Evolutionary conservation across 2,888 invertebrate genomes (phyloP).

Genomic region (Tiliacea aurago): DNA sequence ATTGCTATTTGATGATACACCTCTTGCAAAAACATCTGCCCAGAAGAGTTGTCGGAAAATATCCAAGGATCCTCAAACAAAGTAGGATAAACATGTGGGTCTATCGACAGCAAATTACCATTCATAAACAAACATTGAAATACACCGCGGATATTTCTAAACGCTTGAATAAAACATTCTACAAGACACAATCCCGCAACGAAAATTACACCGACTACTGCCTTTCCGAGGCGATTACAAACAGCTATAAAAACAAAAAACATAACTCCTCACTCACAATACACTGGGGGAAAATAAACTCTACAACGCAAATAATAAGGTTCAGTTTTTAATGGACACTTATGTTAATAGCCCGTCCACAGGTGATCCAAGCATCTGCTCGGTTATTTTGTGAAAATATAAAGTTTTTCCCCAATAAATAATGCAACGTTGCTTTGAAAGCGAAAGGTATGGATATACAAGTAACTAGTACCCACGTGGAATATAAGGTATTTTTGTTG

Average conservation of each 20-base stretch:
- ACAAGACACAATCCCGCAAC: conserved; percentile 76
- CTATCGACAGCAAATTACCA: conserved; percentile 69
- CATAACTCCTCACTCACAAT: conserved; percentile 62
- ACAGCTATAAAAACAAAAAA: conserved; percentile 81
- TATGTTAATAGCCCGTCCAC: conserved; percentile 80
- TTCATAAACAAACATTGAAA: conserved; percentile 77
- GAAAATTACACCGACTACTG: conserved; percentile 76
- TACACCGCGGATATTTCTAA: conserved; percentile 72
- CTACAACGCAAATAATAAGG: conserved; percentile 68
- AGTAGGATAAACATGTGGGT: conserved; percentile 42
- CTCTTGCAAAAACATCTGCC: conserved; percentile 28
- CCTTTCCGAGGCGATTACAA: conserved; percentile 76
- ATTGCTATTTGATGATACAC: conserved; percentile 22
- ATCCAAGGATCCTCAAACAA: conserved; percentile 29
- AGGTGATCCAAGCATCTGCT: conserved; percentile 86
- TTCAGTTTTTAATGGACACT: conserved; percentile 68
- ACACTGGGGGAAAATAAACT: conserved; percentile 63
- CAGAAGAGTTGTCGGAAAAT: conserved; percentile 32
- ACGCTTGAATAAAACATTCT: conserved; percentile 81
- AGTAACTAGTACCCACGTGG: conserved; percentile 55
- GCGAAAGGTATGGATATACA: conserved; percentile 74
- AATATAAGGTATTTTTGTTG: conserved; percentile 68
- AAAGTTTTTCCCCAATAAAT: conserved; percentile 89
- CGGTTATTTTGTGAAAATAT: conserved; percentile 86
- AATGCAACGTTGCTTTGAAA: conserved; percentile 81